Percentiles rank a stretch among this genome's conserved stretches.
Conservation (phyloP, 1,140 invertebrate genomes). For the Conopomorpha cramerella region DNA sequence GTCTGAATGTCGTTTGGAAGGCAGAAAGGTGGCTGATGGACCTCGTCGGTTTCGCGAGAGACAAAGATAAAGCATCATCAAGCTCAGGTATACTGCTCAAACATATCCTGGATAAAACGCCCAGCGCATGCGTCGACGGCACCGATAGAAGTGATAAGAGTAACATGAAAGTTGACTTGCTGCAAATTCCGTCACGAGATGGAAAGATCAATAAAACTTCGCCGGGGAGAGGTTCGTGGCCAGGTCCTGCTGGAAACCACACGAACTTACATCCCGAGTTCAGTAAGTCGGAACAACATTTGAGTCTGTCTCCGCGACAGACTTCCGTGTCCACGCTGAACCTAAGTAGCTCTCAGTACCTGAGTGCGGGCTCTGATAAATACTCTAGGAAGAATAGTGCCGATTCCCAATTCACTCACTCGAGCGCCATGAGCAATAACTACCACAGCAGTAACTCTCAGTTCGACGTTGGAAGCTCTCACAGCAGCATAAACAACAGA, state of each 20-base stretch:
- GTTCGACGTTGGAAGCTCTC: slow-evolving; percentile 44
- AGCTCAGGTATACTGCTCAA: slow-evolving; percentile 50
- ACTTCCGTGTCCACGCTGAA: slow-evolving; percentile 52
- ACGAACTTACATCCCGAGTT: slow-evolving; percentile 69
- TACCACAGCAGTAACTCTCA: slow-evolving; percentile 49
- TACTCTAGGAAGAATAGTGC: slow-evolving; percentile 67
- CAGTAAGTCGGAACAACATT: slow-evolving; percentile 82
- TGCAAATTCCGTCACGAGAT: slow-evolving; percentile 74
- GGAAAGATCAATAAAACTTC: slow-evolving; percentile 76
- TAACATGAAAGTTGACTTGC: slow-evolving; percentile 53
- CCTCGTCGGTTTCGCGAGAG: slow-evolving; percentile 88
- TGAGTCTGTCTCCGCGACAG: slow-evolving; percentile 61
- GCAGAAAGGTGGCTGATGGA: slow-evolving; percentile 94
- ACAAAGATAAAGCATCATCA: slow-evolving; percentile 64
- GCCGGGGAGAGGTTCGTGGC: slow-evolving; percentile 80
- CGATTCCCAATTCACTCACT: slow-evolving; percentile 61
- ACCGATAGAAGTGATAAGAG: slow-evolving; percentile 15
- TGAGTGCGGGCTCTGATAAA: slow-evolving; percentile 44
- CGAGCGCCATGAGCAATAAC: slow-evolving; percentile 52
- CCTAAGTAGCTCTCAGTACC: slow-evolving; percentile 56
- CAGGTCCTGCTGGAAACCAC: slow-evolving; percentile 71
- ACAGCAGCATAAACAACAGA: slow-evolving; percentile 32
- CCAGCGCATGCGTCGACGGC: slow-evolving; percentile 21
- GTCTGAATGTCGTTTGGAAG: slow-evolving; percentile 88
- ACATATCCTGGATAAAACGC: slow-evolving; percentile 51